Evolutionary conservation across 1,140 invertebrate genomes (phyloP).

Genomic region (Radopholus similis): DNA sequence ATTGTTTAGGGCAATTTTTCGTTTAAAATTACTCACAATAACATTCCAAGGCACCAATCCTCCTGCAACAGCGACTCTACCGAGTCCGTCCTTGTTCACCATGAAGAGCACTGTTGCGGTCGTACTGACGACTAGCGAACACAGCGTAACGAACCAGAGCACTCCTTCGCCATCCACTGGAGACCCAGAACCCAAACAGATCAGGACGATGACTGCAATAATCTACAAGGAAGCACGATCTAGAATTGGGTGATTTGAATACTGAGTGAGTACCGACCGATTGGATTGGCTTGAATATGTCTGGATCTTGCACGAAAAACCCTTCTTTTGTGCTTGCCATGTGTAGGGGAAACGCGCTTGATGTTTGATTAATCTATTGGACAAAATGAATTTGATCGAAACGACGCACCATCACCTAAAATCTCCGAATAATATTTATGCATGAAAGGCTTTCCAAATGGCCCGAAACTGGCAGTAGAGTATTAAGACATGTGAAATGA

Average conservation of each 20-base stretch:
- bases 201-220: conserved; percentile 36
- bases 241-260: conserved; percentile 12
- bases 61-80: conserved; percentile 31
- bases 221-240: conserved; percentile 22
- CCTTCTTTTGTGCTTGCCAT: conserved; percentile 31
- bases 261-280: conserved; percentile 20
- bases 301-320: conserved; percentile 36
- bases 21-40: conserved; percentile 19
- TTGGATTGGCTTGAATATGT: conserved; percentile 42
- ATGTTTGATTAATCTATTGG: too few relatives aligned
- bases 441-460: too few relatives aligned
- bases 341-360: conserved; percentile 1
- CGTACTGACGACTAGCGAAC: conserved; percentile 29
- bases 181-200: conserved; percentile 29
- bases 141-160: conserved; percentile 35
- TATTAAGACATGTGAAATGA: too few relatives aligned
- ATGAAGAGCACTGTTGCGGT: conserved; percentile 41
- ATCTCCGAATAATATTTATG: too few relatives aligned
- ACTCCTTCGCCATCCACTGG: conserved; percentile 37
- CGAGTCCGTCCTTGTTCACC: conserved; percentile 41
- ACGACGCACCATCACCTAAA: too few relatives aligned
- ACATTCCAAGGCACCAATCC: conserved; percentile 33
- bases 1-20: neutral
- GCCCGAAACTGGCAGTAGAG: too few relatives aligned
- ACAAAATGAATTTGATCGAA: too few relatives aligned